phyloP scores from a whole-genome alignment of 2,797 vertebrate species.

The Xiphophorus birchmanni region DNA sequence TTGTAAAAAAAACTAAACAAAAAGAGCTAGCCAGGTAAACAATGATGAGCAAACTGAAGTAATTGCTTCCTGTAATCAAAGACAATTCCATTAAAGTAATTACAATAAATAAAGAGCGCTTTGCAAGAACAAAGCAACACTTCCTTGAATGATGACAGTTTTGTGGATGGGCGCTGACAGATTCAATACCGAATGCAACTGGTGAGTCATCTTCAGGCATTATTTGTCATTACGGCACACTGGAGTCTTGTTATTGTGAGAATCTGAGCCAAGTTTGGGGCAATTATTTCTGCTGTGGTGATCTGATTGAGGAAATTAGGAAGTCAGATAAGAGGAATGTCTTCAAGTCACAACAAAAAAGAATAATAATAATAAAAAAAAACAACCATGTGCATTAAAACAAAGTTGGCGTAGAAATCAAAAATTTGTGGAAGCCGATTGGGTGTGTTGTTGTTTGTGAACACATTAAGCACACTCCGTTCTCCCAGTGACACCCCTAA shows the following conservation, averaged over 20 bases:
- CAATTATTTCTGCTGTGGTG: slow-evolving; percentile 56
- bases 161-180: slow-evolving; percentile 62
- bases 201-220: slow-evolving; percentile 64
- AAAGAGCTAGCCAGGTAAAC: slow-evolving; percentile 50
- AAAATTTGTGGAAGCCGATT: neutral
- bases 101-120: slow-evolving; percentile 67
- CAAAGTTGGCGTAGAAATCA: slow-evolving; percentile 18
- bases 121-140: slow-evolving; percentile 55
- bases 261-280: slow-evolving; percentile 45
- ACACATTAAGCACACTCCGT: neutral
- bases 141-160: slow-evolving; percentile 66
- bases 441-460: slow-evolving; percentile 9
- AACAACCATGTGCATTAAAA: neutral
- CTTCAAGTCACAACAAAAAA: slow-evolving; percentile 39
- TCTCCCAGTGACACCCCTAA: neutral
- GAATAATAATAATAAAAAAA: neutral
- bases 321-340: slow-evolving; percentile 30
- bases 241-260: slow-evolving; percentile 59
- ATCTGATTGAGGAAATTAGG: slow-evolving; percentile 45
- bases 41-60: slow-evolving; percentile 62
- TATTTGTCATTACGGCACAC: slow-evolving; percentile 71
- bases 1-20: slow-evolving; percentile 23
- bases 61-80: slow-evolving; percentile 76
- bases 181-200: slow-evolving; percentile 71
- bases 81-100: slow-evolving; percentile 69